A percentile compares a stretch with the other conserved stretches of the same genome.
These are phyloP conservation scores for Crioceris asparagi DNA, from an alignment of 2,888 invertebrate species.

Conservation along the genomic window DNA sequence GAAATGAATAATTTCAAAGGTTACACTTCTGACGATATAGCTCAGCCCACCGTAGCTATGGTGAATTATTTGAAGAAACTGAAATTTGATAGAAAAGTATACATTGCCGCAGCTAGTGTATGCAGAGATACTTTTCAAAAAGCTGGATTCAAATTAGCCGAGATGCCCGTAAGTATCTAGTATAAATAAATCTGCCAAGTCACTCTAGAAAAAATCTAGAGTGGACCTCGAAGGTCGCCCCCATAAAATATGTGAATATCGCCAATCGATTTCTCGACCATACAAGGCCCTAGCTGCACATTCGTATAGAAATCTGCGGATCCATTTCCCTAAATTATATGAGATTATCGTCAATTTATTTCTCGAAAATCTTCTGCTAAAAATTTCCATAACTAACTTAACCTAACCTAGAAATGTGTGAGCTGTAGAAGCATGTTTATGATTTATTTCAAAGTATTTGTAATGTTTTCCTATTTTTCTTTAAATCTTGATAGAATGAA, in stretches of 20 bases:
- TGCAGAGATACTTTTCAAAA: constrained; percentile 35
- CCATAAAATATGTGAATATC: not conserved
- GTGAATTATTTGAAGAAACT: constrained; percentile 43
- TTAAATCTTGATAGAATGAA: no score
- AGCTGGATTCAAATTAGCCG: constrained; percentile 32
- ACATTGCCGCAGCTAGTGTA: constrained; percentile 37
- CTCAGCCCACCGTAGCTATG: constrained; percentile 42
- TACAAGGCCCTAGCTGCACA: not conserved
- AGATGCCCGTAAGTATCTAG: constrained; percentile 9
- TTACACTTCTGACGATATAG: constrained; percentile 37
- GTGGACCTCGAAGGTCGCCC: no score
- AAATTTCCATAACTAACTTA: no score
- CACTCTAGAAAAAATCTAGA: not conserved
- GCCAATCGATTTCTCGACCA: not conserved
- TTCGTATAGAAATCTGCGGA: no score
- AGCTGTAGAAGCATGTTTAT: no score
- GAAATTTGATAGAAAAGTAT: constrained; percentile 43
- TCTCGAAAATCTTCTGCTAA: not conserved
- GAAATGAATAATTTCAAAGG: constrained; percentile 14
- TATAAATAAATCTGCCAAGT: not conserved
- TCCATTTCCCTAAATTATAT: no score
- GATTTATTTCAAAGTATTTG: no score
- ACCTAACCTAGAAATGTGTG: no score
- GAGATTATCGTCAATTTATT: not conserved
- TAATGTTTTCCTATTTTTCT: no score